Evolutionary conservation across 2,113 vertebrate species (phyloP).

Genomic region (Butorides virescens): DNA sequence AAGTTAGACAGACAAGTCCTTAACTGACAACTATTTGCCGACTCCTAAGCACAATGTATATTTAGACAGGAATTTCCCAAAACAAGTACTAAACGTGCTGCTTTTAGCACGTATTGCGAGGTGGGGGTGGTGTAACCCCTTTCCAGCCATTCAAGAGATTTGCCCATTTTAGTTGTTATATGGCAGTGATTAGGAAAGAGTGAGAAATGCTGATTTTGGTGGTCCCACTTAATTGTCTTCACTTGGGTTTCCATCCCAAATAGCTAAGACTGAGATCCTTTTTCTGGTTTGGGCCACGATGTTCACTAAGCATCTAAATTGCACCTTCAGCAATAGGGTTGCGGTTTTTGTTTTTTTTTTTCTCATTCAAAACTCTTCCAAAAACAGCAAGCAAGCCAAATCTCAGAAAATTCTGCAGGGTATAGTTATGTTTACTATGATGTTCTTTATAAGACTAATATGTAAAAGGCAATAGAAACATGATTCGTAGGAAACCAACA

Average conservation of each 20-base stretch:
- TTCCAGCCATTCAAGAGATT: neutral
- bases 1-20: neutral
- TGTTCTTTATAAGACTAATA: neutral
- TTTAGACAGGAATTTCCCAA: neutral
- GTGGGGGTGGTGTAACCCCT: no score
- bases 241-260: neutral
- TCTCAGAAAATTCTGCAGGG: neutral
- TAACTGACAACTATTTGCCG: neutral
- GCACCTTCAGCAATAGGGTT: rapidly evolving
- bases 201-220: neutral
- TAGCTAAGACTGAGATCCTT: neutral
- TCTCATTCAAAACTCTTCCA: neutral
- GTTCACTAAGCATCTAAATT: neutral
- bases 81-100: neutral
- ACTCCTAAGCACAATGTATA: neutral
- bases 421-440: neutral
- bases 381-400: rapidly evolving
- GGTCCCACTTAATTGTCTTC: neutral
- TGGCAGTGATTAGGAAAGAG: neutral
- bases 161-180: neutral
- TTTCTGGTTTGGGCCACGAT: rapidly evolving
- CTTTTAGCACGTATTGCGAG: neutral
- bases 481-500: rapidly evolving
- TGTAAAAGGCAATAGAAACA: neutral
- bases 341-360: no score